Percentiles rank a stretch among this genome's conserved stretches.
These are phyloP conservation scores for Acanthochromis polyacanthus DNA, from an alignment of 2,113 vertebrate species.

Conservation along the genomic window DNA sequence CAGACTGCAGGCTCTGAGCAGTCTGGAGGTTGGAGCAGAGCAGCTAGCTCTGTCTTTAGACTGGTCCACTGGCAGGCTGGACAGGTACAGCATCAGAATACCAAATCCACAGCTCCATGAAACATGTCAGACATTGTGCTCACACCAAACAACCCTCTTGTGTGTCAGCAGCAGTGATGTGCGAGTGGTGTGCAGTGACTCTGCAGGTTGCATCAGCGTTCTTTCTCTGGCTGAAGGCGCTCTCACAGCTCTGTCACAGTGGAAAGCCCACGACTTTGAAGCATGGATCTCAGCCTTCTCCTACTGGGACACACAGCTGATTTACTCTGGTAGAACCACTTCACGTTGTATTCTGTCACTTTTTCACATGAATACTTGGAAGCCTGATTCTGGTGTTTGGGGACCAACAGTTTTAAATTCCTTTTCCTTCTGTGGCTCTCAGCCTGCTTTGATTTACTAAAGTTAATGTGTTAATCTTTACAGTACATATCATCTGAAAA, in stretches of 20 bases:
- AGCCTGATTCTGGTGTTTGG: too few relatives aligned
- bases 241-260: constrained; percentile 82
- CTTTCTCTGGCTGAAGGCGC: constrained; percentile 81
- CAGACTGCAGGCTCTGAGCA: constrained; percentile 82
- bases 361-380: not conserved
- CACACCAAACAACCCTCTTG: not conserved
- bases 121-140: not conserved
- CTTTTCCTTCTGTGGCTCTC: too few relatives aligned
- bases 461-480: too few relatives aligned
- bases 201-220: constrained; percentile 89
- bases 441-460: too few relatives aligned
- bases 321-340: constrained; percentile 90
- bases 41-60: constrained; percentile 92
- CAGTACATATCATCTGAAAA: too few relatives aligned
- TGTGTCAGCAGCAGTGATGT: constrained; percentile 80
- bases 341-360: not conserved
- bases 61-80: constrained; percentile 91
- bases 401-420: too few relatives aligned
- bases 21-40: constrained; percentile 81
- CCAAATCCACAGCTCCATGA: too few relatives aligned
- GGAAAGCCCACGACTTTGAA: constrained; percentile 95
- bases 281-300: constrained; percentile 97
- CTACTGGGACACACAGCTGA: constrained; percentile 91
- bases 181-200: constrained; percentile 92
- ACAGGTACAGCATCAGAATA: constrained; percentile 81